phyloP scores from a whole-genome alignment of 2,888 invertebrate species.

The Macropis europaea region DNA sequence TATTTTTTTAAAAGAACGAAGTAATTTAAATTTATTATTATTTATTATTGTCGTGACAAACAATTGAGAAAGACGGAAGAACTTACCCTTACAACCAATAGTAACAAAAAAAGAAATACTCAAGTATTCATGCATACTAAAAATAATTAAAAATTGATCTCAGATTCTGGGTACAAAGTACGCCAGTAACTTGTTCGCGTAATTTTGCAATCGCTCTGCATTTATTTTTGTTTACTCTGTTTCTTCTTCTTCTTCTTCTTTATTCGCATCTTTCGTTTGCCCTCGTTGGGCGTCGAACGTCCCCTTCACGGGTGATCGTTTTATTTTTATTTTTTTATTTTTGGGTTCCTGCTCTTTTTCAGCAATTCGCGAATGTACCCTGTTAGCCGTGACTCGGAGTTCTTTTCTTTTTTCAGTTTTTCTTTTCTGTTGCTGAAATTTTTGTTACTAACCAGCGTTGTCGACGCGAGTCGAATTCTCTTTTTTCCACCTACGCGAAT shows the following conservation, averaged over 20 bases:
- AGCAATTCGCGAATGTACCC: constrained; percentile 4
- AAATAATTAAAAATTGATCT: too few relatives aligned
- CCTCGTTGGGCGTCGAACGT: not conserved
- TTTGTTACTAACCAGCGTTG: constrained; percentile 29
- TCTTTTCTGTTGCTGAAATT: constrained; percentile 27
- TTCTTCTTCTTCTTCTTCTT: constrained; percentile 13
- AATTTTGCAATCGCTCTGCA: not conserved
- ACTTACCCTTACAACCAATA: too few relatives aligned
- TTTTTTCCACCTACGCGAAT: not conserved
- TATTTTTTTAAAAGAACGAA: too few relatives aligned
- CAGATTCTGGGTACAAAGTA: too few relatives aligned
- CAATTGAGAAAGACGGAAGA: too few relatives aligned
- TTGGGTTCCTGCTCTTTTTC: not conserved
- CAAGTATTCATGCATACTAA: too few relatives aligned
- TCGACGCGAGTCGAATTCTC: constrained; percentile 2
- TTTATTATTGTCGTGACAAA: too few relatives aligned
- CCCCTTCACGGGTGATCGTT: not conserved
- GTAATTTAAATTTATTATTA: too few relatives aligned
- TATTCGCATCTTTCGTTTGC: constrained; percentile 16
- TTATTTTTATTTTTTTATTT: not conserved
- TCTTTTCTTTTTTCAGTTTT: not conserved
- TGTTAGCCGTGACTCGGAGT: constrained; percentile 5
- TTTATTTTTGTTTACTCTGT: not conserved
- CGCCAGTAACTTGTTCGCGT: too few relatives aligned
- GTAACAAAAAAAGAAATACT: too few relatives aligned